These are phyloP conservation scores for Sebastes glaucus DNA, from an alignment of 2,797 vertebrate genomes.

Conservation along the genomic window DNA sequence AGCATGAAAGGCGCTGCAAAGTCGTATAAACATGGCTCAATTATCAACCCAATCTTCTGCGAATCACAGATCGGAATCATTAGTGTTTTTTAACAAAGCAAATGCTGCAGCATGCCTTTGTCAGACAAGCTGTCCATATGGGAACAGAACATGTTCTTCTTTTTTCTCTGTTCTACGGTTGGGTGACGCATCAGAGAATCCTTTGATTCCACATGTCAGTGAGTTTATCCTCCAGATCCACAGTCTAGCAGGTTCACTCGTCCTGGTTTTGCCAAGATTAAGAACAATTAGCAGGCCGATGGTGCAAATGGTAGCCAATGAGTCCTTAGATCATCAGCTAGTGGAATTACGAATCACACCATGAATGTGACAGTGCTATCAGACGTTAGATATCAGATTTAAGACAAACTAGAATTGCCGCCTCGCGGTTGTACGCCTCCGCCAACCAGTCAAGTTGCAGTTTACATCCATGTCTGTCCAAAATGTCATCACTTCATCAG, in stretches of 20 bases:
- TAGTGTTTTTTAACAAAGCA: slow-evolving; percentile 38
- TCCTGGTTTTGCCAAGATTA: slow-evolving; percentile 6
- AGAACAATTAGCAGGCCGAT: background rate
- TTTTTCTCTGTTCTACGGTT: slow-evolving; percentile 39
- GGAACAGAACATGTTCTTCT: slow-evolving; percentile 29
- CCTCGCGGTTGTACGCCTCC: background rate
- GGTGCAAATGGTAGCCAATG: background rate
- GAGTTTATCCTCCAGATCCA: slow-evolving; percentile 39
- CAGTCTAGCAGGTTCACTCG: slow-evolving; percentile 6
- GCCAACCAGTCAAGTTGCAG: background rate
- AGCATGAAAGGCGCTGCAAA: background rate
- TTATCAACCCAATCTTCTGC: slow-evolving; percentile 21
- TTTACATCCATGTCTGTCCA: background rate
- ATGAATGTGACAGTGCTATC: background rate
- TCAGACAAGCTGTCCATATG: slow-evolving; percentile 52
- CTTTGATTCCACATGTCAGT: slow-evolving; percentile 55
- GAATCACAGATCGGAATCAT: slow-evolving; percentile 42
- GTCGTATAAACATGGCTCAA: slow-evolving; percentile 14
- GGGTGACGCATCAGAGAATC: slow-evolving; percentile 57
- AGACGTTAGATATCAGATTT: background rate
- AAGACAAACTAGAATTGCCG: background rate
- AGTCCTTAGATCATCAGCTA: background rate
- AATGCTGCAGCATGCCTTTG: slow-evolving; percentile 24
- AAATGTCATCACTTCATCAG: background rate
- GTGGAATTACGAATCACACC: background rate